Evolutionary conservation across 2,888 invertebrate genomes (phyloP).

Genomic region (Polydrusus pterygomalis): DNA sequence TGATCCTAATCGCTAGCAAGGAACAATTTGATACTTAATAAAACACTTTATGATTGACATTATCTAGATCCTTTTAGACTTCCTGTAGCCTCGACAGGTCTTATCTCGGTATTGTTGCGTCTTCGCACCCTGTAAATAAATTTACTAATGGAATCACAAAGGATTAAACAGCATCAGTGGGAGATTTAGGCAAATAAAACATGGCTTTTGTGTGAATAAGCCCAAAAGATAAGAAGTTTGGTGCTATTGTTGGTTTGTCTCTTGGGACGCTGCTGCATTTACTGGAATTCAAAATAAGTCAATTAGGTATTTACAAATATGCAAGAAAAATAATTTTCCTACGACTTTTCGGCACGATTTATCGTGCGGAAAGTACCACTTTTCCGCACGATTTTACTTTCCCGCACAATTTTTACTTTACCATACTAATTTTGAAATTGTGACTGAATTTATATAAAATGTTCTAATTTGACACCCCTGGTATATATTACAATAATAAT

Average conservation of each 20-base stretch:
- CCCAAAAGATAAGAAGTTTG: conserved; percentile 30
- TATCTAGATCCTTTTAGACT: conserved; percentile 16
- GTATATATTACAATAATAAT: too few relatives aligned
- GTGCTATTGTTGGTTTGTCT: background rate
- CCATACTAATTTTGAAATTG: too few relatives aligned
- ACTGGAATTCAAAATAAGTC: background rate
- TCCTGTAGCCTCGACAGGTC: background rate
- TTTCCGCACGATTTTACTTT: too few relatives aligned
- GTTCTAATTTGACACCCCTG: too few relatives aligned
- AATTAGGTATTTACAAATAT: background rate
- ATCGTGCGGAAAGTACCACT: too few relatives aligned
- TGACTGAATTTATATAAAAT: too few relatives aligned
- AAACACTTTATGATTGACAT: conserved; percentile 16
- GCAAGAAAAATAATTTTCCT: too few relatives aligned
- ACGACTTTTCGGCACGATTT: too few relatives aligned
- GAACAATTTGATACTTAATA: conserved; percentile 15
- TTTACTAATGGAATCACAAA: conserved; percentile 33
- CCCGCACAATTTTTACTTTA: too few relatives aligned
- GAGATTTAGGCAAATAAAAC: conserved; percentile 33
- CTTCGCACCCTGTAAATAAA: conserved; percentile 30
- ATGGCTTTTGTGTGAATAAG: conserved; percentile 21
- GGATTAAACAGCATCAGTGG: conserved; percentile 33
- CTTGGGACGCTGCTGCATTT: background rate
- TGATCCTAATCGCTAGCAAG: background rate
- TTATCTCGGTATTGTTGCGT: conserved; percentile 12